phyloP scores from a whole-genome alignment of 1,140 invertebrate species.

The Acyrthosiphon pisum region DNA sequence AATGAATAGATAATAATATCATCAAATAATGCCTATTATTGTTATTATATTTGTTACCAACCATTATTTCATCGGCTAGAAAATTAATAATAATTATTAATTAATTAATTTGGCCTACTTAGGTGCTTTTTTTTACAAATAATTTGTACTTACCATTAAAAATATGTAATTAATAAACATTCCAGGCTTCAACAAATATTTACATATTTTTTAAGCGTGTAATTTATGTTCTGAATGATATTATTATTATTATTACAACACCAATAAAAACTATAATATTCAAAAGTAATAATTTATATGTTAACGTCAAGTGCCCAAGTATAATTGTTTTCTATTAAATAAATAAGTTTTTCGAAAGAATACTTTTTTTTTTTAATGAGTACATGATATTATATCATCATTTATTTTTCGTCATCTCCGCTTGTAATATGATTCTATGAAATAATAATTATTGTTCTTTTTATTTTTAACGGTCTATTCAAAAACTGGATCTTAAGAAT shows the following conservation, averaged over 20 bases:
- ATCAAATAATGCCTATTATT: too few species aligned
- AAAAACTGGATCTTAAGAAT: constrained; percentile 20
- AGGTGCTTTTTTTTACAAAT: neutral
- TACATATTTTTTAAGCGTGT: neutral
- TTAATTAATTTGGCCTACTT: neutral
- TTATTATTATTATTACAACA: neutral
- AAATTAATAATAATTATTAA: neutral
- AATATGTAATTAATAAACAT: neutral
- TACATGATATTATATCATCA: neutral
- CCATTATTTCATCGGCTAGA: neutral
- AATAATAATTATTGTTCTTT: constrained; percentile 35
- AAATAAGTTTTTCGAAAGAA: neutral
- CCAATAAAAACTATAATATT: neutral
- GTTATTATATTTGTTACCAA: neutral
- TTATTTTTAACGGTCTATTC: constrained; percentile 33
- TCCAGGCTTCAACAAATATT: neutral
- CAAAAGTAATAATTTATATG: neutral
- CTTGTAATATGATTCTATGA: neutral
- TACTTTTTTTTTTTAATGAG: neutral
- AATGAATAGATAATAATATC: neutral
- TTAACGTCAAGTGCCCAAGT: neutral
- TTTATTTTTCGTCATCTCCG: neutral
- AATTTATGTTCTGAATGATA: neutral
- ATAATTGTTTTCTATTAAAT: neutral
- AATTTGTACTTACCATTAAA: neutral